Percentiles rank a stretch among this genome's conserved stretches.
Evolutionary conservation across 2,888 invertebrate species (phyloP).

Genomic region (Mamestra brassicae): DNA sequence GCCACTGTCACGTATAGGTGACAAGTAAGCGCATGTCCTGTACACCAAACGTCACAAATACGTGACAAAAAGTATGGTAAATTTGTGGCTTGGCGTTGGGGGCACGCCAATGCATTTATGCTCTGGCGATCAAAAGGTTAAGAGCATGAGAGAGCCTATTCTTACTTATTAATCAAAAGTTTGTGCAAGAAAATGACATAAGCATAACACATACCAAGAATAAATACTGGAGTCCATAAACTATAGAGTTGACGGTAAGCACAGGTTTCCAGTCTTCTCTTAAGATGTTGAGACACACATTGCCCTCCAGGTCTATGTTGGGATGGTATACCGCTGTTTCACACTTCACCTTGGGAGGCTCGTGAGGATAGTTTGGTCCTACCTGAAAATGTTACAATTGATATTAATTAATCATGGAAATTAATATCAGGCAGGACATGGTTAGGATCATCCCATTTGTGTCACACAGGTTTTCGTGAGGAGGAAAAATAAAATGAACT

Average conservation of each 20-base stretch:
- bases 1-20: too few species aligned
- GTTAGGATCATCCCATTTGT: not conserved
- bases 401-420: not conserved
- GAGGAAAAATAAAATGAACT: not conserved
- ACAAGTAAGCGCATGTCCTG: too few species aligned
- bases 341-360: constrained; percentile 99
- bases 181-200: not conserved
- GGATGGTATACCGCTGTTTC: constrained; percentile 99
- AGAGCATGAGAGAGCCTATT: not conserved
- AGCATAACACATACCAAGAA: constrained; percentile 93
- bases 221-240: constrained; percentile 99
- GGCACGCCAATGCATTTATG: too few species aligned
- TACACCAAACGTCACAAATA: too few species aligned
- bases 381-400: constrained; percentile 87
- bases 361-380: constrained; percentile 99
- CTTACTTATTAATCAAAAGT: not conserved
- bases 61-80: too few species aligned
- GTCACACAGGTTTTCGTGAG: not conserved
- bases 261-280: constrained; percentile 99
- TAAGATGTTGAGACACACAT: constrained; percentile 99
- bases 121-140: not conserved
- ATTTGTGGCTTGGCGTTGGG: too few species aligned
- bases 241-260: constrained; percentile 98
- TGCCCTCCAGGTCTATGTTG: constrained; percentile 99
- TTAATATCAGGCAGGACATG: not conserved